Conservation (phyloP, 2,113 vertebrate genomes). For the Cromileptes altivelis region DNA sequence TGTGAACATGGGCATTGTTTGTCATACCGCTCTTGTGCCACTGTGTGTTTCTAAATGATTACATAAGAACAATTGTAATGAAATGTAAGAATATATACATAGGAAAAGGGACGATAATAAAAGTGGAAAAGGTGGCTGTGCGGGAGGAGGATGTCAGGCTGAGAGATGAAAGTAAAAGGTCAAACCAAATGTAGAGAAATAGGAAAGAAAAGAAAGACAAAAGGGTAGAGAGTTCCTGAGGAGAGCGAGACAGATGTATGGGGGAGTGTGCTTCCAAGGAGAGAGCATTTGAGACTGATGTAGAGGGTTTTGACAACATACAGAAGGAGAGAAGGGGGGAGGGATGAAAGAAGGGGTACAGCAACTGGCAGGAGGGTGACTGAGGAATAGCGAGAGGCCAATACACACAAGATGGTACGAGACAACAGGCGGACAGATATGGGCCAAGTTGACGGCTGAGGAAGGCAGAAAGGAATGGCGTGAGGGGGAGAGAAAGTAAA, state of each 20-base stretch:
- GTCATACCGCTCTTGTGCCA: neutral
- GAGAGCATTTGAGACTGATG: constrained; percentile 26
- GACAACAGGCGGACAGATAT: constrained; percentile 73
- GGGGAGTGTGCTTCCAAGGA: constrained; percentile 14
- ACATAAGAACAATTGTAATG: neutral
- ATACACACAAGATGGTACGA: constrained; percentile 66
- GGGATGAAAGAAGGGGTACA: constrained; percentile 26
- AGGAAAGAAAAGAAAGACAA: constrained; percentile 13
- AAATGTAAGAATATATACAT: neutral
- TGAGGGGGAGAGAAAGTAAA: constrained; percentile 13
- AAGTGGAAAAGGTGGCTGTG: neutral
- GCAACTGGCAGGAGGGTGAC: constrained; percentile 64
- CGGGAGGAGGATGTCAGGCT: neutral
- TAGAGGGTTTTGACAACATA: constrained; percentile 65
- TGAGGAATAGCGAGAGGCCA: constrained; percentile 64
- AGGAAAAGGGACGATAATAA: neutral
- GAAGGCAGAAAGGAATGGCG: constrained; percentile 42
- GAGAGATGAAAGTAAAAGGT: constrained; percentile 43
- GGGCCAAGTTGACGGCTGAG: constrained; percentile 70
- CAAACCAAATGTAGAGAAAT: constrained; percentile 33
- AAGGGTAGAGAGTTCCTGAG: constrained; percentile 30
- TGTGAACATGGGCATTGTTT: neutral
- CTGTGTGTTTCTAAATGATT: neutral
- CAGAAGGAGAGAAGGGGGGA: constrained; percentile 38
- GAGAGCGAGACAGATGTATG: constrained; percentile 27